Evolutionary conservation across 2,113 vertebrate species (phyloP), one percentile per base, ranked within the genome.

Genomic region (Oncorhynchus kisutch): DNA sequence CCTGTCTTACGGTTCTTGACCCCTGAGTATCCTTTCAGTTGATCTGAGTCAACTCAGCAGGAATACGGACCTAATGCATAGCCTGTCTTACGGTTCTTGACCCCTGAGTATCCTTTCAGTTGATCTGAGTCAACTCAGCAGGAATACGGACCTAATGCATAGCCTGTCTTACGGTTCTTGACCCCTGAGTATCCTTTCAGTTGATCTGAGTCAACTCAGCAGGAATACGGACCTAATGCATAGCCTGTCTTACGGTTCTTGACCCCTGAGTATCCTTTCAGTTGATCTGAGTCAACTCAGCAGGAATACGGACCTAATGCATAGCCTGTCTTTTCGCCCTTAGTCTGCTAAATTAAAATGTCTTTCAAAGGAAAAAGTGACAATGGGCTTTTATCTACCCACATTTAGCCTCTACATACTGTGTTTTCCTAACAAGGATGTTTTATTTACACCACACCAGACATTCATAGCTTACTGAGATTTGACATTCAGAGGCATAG

Each of bases 221-320:
- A 57, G 22, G 71, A 34, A 65, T 8, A 73, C 49, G 11, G 22
- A 71, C 54, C 34, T 14, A 48, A 27, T 57, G 60, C 57, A 20
- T 62, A 1, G 14, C 59, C 59, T 62, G 59, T 60, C 59, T 60
- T 60, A 6, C n/a, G 59, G 5, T 20, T 62, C 59, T 62, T 22
- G 59, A n/a, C 59, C 59, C 59, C n/a, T 62, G 59, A 73, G 74
- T 62, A 29, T 78, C 59, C 49, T 77, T 76, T 83, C 79, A 81
- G 81, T 86, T 83, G 84, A 83, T 72, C 84, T 86, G 79, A 86
- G 72, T 54, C 45, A 27, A 27, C 20, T 22, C 13, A 72, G 16
- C 57, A 57, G 22, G 71, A 34, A 65, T 8, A 73, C 57, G 14
- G 22, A 71, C 54, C 34, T 14, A 48, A 27, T 57, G 60, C 57